phyloP scores from a whole-genome alignment of 2,888 invertebrate genomes.

The Pollenia griseotomentosa region DNA sequence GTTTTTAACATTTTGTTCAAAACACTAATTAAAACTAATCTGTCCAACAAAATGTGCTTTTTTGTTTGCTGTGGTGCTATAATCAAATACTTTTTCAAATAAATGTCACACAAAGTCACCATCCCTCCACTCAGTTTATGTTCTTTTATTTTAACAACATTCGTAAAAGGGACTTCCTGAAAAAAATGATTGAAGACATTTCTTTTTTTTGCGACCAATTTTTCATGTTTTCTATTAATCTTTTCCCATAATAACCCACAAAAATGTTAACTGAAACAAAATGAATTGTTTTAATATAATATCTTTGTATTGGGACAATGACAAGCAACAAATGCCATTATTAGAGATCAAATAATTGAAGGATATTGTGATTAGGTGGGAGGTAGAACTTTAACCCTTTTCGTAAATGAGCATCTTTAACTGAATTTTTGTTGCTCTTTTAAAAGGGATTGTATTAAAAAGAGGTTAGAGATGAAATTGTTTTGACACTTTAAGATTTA shows the following conservation, averaged over 20 bases:
- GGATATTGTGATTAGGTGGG: slow-evolving; percentile 38
- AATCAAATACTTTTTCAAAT: slow-evolving; percentile 71
- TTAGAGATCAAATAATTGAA: slow-evolving; percentile 55
- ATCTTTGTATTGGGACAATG: slow-evolving; percentile 50
- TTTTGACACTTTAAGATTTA: slow-evolving; percentile 71
- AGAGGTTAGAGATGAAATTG: slow-evolving; percentile 75
- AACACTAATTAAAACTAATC: slow-evolving; percentile 73
- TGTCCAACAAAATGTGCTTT: slow-evolving; percentile 69
- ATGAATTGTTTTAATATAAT: slow-evolving; percentile 34
- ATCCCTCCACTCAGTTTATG: slow-evolving; percentile 23
- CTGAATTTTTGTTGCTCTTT: background rate
- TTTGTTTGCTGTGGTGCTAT: slow-evolving; percentile 36
- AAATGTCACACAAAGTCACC: slow-evolving; percentile 73
- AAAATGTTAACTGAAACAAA: slow-evolving; percentile 20
- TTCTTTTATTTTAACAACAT: slow-evolving; percentile 6
- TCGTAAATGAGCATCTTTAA: slow-evolving; percentile 72
- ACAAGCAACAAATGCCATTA: slow-evolving; percentile 64
- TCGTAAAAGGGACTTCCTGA: slow-evolving; percentile 34
- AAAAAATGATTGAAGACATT: slow-evolving; percentile 68
- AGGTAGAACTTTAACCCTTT: slow-evolving; percentile 74
- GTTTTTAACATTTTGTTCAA: slow-evolving; percentile 51
- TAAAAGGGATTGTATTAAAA: background rate
- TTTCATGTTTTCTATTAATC: slow-evolving; percentile 63
- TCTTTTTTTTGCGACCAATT: slow-evolving; percentile 47
- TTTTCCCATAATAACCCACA: slow-evolving; percentile 38